Evolutionary conservation across 2,113 vertebrate genomes (phyloP).

Genomic region (Triplophysa rosa): DNA sequence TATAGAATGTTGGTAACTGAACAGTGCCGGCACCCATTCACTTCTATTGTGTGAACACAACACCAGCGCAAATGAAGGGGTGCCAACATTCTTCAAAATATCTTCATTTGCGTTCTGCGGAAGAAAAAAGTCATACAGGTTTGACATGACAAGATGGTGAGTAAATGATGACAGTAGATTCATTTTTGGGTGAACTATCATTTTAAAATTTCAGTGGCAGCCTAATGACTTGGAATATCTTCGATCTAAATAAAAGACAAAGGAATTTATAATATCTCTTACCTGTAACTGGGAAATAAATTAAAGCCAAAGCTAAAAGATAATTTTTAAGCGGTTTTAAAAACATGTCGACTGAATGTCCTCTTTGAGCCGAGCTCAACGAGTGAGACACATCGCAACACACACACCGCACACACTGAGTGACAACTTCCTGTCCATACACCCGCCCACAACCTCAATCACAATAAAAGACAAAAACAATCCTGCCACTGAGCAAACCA

Average conservation of each 20-base stretch:
- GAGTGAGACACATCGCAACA: not conserved
- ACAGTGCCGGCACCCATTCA: too few species aligned
- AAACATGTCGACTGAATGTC: conserved; percentile 8
- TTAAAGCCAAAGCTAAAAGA: not conserved
- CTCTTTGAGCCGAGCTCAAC: not conserved
- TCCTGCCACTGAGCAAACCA: not conserved
- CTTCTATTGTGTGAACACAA: too few species aligned
- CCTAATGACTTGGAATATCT: too few species aligned
- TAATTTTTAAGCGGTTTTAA: not conserved
- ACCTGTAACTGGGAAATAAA: not conserved
- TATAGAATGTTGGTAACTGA: too few species aligned
- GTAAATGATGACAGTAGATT: too few species aligned
- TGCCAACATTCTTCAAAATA: too few species aligned
- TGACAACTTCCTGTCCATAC: conserved; percentile 5
- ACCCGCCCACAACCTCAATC: not conserved
- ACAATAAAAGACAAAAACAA: conserved; percentile 2
- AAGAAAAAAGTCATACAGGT: too few species aligned
- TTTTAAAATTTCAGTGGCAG: too few species aligned
- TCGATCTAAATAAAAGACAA: not conserved
- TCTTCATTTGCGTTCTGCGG: too few species aligned
- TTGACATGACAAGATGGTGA: too few species aligned
- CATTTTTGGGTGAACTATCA: too few species aligned
- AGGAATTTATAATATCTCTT: conserved; percentile 3
- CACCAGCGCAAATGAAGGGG: too few species aligned
- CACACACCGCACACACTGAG: not conserved